phyloP scores from a whole-genome alignment of 2,113 vertebrate genomes.

The Dunckerocampus dactyliophorus region DNA sequence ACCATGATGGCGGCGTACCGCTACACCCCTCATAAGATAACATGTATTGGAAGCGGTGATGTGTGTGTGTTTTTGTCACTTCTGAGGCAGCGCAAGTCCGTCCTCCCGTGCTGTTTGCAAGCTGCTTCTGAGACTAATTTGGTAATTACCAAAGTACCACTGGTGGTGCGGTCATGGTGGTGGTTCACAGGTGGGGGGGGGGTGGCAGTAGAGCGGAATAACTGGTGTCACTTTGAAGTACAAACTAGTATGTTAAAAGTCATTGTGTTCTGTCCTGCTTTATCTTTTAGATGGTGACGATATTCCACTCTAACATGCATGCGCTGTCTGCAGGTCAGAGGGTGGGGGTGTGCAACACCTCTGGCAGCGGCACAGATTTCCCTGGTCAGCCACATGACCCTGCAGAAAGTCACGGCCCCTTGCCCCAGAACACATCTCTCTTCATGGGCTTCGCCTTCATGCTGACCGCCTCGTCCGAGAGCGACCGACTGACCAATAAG shows the following conservation, averaged over 20 bases:
- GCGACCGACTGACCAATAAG: slow-evolving; percentile 76
- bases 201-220: background rate
- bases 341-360: slow-evolving; percentile 71
- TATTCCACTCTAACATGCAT: background rate
- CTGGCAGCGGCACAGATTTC: slow-evolving; percentile 73
- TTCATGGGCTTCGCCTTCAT: slow-evolving; percentile 96
- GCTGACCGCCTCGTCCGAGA: slow-evolving; percentile 84
- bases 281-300: background rate
- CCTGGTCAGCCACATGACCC: slow-evolving; percentile 56
- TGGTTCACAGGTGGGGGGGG: slow-evolving; percentile 45
- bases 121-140: slow-evolving; percentile 29
- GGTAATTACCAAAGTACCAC: slow-evolving; percentile 32
- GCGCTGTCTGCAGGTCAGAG: slow-evolving; percentile 48
- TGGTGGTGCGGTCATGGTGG: slow-evolving; percentile 19
- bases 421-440: slow-evolving; percentile 85
- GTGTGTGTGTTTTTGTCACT: slow-evolving; percentile 18
- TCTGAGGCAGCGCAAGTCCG: slow-evolving; percentile 17
- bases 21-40: no score
- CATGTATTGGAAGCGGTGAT: background rate
- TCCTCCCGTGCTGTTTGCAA: slow-evolving; percentile 5
- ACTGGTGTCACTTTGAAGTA: slow-evolving; percentile 7
- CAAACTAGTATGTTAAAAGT: no score
- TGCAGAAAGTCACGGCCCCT: slow-evolving; percentile 78
- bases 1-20: no score
- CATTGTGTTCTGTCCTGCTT: background rate